Percentiles rank a stretch among this genome's conserved stretches.
phyloP scores from a whole-genome alignment of 2,888 invertebrate species.

The Torymus tubicola region DNA sequence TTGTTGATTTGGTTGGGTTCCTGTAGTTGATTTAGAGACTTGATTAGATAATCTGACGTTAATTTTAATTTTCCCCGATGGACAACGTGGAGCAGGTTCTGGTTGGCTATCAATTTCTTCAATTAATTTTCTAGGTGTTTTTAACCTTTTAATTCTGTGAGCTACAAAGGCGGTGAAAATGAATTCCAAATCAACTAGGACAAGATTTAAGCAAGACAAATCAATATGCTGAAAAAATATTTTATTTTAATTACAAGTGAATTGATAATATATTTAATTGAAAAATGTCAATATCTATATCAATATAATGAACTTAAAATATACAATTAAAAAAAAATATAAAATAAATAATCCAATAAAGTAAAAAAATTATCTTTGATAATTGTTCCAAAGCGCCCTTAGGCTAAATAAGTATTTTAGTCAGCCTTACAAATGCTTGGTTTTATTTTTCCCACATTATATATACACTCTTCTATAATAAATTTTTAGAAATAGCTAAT shows the following conservation, averaged over 20 bases:
- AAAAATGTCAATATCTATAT: no score
- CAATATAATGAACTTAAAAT: no score
- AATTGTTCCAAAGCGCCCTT: constrained; percentile 54
- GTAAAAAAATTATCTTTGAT: constrained; percentile 12
- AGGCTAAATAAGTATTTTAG: constrained; percentile 43
- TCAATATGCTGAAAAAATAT: constrained; percentile 81
- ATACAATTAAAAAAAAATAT: no score
- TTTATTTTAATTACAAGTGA: background rate
- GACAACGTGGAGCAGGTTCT: constrained; percentile 81
- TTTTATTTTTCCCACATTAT: constrained; percentile 56
- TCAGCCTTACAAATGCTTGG: constrained; percentile 58
- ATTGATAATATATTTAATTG: no score
- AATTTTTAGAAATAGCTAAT: background rate
- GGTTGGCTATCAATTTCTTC: constrained; percentile 82
- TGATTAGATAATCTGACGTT: constrained; percentile 78
- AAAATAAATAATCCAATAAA: background rate
- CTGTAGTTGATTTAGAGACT: constrained; percentile 65
- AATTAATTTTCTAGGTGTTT: constrained; percentile 84
- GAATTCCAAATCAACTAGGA: constrained; percentile 82
- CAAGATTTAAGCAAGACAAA: constrained; percentile 81
- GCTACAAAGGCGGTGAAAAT: constrained; percentile 89
- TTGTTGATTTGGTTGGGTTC: constrained; percentile 58
- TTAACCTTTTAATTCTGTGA: constrained; percentile 87
- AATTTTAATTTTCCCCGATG: constrained; percentile 82
- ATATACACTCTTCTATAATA: no score